These are phyloP conservation scores for human (Homo sapiens) DNA, from an alignment of 2,113 vertebrate species.

Conservation along the genomic window DNA sequence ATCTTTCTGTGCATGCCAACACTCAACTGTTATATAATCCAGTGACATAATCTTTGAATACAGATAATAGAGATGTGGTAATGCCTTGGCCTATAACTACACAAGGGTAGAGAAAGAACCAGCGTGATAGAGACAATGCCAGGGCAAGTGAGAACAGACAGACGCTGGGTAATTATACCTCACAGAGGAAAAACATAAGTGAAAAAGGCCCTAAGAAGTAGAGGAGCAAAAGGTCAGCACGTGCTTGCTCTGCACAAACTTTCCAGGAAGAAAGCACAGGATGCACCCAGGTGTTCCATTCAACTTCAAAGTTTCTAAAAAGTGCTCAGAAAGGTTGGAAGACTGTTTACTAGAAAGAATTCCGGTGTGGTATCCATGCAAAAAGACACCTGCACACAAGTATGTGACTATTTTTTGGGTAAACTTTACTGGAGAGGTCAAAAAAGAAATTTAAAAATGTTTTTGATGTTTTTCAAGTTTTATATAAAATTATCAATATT, in stretches of 20 bases:
- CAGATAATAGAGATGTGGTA: neutral
- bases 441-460: neutral
- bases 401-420: neutral
- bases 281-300: conserved; percentile 90
- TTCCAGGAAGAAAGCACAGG: conserved; percentile 92
- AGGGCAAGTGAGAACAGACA: neutral
- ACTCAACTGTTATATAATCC: neutral
- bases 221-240: conserved; percentile 93
- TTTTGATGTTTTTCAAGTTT: neutral
- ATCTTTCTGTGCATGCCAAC: neutral
- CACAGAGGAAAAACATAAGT: conserved; percentile 81
- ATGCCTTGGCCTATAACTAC: neutral
- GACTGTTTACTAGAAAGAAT: conserved; percentile 45
- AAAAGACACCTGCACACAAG: neutral
- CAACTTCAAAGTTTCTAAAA: conserved; percentile 94
- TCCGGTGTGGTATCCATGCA: neutral
- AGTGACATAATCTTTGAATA: neutral
- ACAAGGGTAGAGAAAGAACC: neutral
- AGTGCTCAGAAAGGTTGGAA: conserved; percentile 93
- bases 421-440: neutral
- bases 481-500: neutral
- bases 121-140: neutral
- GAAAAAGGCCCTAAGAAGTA: conserved; percentile 92
- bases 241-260: conserved; percentile 93
- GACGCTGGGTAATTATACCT: neutral